Percentiles rank a stretch among this genome's conserved stretches.
phyloP scores from a whole-genome alignment of 2,888 invertebrate species.

The Panopea generosa region DNA sequence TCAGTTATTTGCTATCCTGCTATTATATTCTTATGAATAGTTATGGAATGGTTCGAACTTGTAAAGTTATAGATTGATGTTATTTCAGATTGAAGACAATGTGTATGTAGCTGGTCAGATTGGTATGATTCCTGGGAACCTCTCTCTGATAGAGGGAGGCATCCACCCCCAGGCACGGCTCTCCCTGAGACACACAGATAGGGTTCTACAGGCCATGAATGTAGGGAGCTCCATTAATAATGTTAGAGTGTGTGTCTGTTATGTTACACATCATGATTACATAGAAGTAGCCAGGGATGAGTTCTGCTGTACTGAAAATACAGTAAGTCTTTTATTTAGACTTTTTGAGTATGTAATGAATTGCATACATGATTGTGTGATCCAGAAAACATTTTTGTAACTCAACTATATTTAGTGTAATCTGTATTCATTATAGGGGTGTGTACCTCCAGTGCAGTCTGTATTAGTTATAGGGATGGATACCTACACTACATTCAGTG shows the following conservation, averaged over 20 bases:
- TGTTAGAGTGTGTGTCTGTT: constrained; percentile 95
- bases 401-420: too few species aligned
- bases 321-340: constrained; percentile 2
- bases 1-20: too few species aligned
- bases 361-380: too few species aligned
- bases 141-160: constrained; percentile 91
- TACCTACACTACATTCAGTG: too few species aligned
- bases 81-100: constrained; percentile 91
- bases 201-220: constrained; percentile 92
- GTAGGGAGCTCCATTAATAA: constrained; percentile 91
- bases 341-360: not conserved
- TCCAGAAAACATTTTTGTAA: too few species aligned
- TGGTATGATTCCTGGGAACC: constrained; percentile 93
- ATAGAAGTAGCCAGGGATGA: constrained; percentile 92
- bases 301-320: constrained; percentile 88
- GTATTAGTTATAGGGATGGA: too few species aligned
- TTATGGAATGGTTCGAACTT: too few species aligned
- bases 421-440: too few species aligned
- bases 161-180: constrained; percentile 92
- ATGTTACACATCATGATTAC: constrained; percentile 90
- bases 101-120: constrained; percentile 97
- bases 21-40: too few species aligned
- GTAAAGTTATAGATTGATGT: too few species aligned
- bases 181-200: constrained; percentile 92
- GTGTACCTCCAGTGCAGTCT: too few species aligned